Base-by-base conservation (phyloP, 2,797 vertebrate species). In the Diplodus sargus region DNA sequence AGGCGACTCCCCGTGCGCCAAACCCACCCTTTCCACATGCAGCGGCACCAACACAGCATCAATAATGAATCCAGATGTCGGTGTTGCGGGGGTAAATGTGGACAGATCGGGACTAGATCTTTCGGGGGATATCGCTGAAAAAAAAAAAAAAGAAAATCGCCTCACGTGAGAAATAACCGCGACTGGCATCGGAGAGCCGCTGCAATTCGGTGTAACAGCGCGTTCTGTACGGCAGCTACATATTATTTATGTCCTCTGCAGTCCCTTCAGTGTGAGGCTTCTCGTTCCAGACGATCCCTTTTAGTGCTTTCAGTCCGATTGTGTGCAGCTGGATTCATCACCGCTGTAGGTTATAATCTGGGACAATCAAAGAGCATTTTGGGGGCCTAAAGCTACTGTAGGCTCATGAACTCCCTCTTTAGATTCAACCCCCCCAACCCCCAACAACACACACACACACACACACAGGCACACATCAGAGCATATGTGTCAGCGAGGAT, bases 161-260 rank as follows among this genome's bases (percentile, higher is more conserved):
- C 75, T 80, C 52, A 57, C 5, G 62, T 53, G 23, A 71, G 28
- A 76, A 23, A 71, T 6, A 52, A 68, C 14, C 66, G 39, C 63
- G 84, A 72, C 16, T 84, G 83, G 81, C 83, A 82, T 85, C 78
- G 82, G 64, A 56, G 68, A 77, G 71, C 82, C 43, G 43, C 72
- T 69, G 84, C 73, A 74, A 76, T 61, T 81, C 60, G 52, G 51
- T 76, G 89, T 81, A 89, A 88, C 82, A 82, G 81, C 64, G 49
- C 60, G 79, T 84, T 82, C 79, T 77, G 78, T 62, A 60, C 85
- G 69, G 71, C 86, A 70, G 88, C 86, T 83, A 75, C 87, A 78
- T 87, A 87, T 93, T 92, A 91, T 93, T 92, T 91, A 92, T 93
- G 90, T 91, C 90, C 89, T 91, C 91, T 91, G 90, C 93, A 91